A percentile compares a stretch with the other conserved stretches of the same genome.
Evolutionary conservation across 2,888 invertebrate genomes (phyloP).

Genomic region (Ennomos erosarius): DNA sequence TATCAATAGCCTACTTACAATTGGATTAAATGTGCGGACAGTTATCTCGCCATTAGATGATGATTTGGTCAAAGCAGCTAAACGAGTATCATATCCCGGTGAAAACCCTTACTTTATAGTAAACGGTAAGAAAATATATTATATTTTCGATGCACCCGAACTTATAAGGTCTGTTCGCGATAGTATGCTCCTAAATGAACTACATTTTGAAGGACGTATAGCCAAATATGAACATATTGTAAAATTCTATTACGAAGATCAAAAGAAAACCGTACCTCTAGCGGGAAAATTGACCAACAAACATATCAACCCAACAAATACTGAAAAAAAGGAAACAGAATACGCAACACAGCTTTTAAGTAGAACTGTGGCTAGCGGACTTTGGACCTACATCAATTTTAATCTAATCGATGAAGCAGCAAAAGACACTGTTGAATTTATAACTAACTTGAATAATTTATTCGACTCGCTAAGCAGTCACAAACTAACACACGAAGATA

Average conservation of each 20-base stretch:
- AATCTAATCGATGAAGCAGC: constrained; percentile 30
- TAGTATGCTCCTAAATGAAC: constrained; percentile 3
- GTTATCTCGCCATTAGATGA: constrained; percentile 28
- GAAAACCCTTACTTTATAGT: constrained; percentile 11
- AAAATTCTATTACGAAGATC: constrained; percentile 37
- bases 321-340: constrained; percentile 23
- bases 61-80: constrained; percentile 1
- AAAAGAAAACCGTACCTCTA: constrained; percentile 24
- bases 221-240: constrained; percentile 38
- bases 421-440: constrained; percentile 36
- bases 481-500: neutral
- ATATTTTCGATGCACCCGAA: constrained; percentile 39
- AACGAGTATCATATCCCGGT: neutral
- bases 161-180: constrained; percentile 31
- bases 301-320: constrained; percentile 32
- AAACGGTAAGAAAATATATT: constrained; percentile 34
- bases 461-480: constrained; percentile 16
- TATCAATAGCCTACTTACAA: constrained; percentile 6
- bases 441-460: constrained; percentile 37
- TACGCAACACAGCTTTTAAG: constrained; percentile 37
- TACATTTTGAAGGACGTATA: constrained; percentile 9
- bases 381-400: constrained; percentile 34
- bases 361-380: constrained; percentile 39
- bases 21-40: constrained; percentile 42
- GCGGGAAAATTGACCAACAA: constrained; percentile 36